Conservation (phyloP, 1,140 invertebrate species). For the Amyelois transitella region DNA sequence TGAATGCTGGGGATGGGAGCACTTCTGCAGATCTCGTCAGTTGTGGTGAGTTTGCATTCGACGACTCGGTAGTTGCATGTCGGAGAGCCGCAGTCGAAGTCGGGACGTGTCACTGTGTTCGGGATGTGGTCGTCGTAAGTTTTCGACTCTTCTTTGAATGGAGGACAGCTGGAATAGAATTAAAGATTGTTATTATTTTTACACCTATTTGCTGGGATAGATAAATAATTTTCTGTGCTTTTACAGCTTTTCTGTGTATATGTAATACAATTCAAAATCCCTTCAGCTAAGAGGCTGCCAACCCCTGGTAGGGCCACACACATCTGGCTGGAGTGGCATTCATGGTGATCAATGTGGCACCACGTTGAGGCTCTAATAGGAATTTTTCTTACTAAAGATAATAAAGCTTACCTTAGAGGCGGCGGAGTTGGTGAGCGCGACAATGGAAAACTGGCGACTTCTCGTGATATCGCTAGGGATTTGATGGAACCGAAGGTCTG, state of each 20-base stretch:
- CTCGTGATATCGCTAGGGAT: constrained; percentile 80
- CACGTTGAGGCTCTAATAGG: no score
- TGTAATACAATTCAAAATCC: no score
- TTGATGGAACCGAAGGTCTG: constrained; percentile 83
- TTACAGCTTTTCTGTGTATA: no score
- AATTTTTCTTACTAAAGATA: no score
- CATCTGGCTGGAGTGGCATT: no score
- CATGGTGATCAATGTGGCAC: no score
- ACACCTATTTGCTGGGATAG: no score
- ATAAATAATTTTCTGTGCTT: no score
- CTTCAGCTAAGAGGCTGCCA: no score
- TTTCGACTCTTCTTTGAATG: constrained; percentile 60
- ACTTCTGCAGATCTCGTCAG: constrained; percentile 53
- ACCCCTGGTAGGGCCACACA: no score
- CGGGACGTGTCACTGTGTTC: constrained; percentile 45
- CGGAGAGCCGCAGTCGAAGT: constrained; percentile 59
- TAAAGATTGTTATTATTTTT: background rate
- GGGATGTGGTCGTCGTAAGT: constrained; percentile 44
- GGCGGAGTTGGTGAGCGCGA: constrained; percentile 83
- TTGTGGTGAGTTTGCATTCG: constrained; percentile 69
- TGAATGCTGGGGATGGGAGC: constrained; percentile 30
- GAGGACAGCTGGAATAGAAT: constrained; percentile 47
- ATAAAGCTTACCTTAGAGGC: constrained; percentile 60
- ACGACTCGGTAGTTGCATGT: constrained; percentile 64
- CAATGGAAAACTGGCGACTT: constrained; percentile 85